Evolutionary conservation across 2,888 invertebrate species (phyloP), one percentile per base, ranked within the genome.

Genomic region (Clistopyga incitator): DNA sequence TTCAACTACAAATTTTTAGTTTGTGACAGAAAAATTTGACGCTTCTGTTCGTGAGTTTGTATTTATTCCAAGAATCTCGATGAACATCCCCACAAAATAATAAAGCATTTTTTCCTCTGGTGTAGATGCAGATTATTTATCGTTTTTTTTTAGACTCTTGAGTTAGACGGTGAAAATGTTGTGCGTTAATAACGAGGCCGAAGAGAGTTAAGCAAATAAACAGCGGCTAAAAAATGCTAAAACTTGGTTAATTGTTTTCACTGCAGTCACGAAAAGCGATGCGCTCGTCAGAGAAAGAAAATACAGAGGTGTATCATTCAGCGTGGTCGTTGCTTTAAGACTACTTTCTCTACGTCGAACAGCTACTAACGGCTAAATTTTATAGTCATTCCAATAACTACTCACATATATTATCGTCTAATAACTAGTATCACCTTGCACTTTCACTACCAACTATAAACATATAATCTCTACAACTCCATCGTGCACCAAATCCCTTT

Each of bases 401-500:
- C 81, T 78, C 70, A 81, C 74, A 78, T 80, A 47, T 34, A 34
- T 34, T 34, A 34, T 34, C 34, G 8, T 75, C 68, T 85, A 82
- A 52, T n/a, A 54, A 52, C 34, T 67, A 80, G n/a, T 50, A 74
- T 78, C 67, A 65, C 42, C 45, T 18, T 74, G 59, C 59, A 23
- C 29, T 52, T 52, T 64, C n/a, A 75, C 56, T 74, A 81, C 47
- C 50, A 72, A 38, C 74, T 72, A 67, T 68, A 54, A 74, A 74
- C 74, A 45, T 67, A 15, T 67, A 80, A 38, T 65, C 23, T 59
- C 6, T 79, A 76, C 56, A 50, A 47, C 42, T 72, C 38, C 23
- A 61, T 75, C 79, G 84, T 84, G 74, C 72, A 82, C 52, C 13
- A 71, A 70, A 82, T 72, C 56, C 50, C 18, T 47, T 65, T 67